Evolutionary conservation across 2,113 vertebrate species (phyloP).

Genomic region (Gnathonemus echidnorhynchus): DNA sequence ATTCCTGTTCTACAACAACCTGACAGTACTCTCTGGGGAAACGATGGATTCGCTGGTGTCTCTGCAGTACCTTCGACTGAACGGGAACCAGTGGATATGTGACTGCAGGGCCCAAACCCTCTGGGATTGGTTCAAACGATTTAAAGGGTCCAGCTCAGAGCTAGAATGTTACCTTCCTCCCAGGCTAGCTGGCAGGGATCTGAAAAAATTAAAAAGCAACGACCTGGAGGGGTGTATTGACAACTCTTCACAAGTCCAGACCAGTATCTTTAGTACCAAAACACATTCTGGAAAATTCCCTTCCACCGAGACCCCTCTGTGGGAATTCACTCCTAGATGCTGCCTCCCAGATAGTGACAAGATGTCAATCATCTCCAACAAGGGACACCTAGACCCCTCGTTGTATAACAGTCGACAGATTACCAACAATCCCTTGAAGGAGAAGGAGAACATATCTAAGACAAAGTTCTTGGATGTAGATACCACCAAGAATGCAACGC

Average conservation of each 20-base stretch:
- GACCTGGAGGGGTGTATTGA: conserved; percentile 83
- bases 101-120: conserved; percentile 87
- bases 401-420: conserved; percentile 74
- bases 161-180: conserved; percentile 79
- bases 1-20: conserved; percentile 93
- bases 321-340: conserved; percentile 65
- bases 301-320: conserved; percentile 59
- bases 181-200: conserved; percentile 72
- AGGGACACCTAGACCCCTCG: conserved; percentile 61
- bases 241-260: conserved; percentile 64
- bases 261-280: conserved; percentile 72
- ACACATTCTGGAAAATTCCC: conserved; percentile 63
- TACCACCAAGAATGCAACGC: conserved; percentile 76
- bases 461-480: conserved; percentile 71
- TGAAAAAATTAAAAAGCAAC: conserved; percentile 71
- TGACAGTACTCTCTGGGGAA: conserved; percentile 77
- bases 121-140: conserved; percentile 95
- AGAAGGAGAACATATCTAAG: conserved; percentile 87
- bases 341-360: conserved; percentile 83
- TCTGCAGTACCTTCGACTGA: conserved; percentile 90
- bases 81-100: conserved; percentile 95
- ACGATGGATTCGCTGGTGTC: conserved; percentile 76
- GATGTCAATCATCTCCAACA: conserved; percentile 80
- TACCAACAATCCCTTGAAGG: conserved; percentile 77
- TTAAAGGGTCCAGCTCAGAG: conserved; percentile 91